Conservation (phyloP, 1,140 invertebrate species). For the Drosophila neocordata region DNA sequence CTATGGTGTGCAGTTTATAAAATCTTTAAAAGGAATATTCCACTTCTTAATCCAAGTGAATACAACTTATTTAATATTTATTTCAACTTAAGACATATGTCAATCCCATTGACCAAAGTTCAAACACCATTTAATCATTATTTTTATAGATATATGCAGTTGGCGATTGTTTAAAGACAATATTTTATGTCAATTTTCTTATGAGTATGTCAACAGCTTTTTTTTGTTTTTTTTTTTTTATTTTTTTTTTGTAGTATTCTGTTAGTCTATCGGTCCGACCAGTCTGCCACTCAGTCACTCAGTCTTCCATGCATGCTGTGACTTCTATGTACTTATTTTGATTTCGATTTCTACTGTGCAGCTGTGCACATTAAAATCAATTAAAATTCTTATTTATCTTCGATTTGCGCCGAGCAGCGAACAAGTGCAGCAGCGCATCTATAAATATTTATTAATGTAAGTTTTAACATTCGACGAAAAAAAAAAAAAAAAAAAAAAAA, state of each 20-base stretch:
- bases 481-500: conserved; percentile 29
- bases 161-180: conserved; percentile 52
- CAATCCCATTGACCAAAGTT: conserved; percentile 29
- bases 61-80: conserved; percentile 7
- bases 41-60: background rate
- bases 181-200: conserved; percentile 69
- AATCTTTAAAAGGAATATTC: conserved; percentile 12
- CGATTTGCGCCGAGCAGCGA: conserved; percentile 48
- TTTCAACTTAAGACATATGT: conserved; percentile 18
- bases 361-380: conserved; percentile 78
- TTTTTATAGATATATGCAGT: conserved; percentile 38
- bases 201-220: conserved; percentile 70
- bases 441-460: conserved; percentile 72
- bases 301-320: conserved; percentile 20
- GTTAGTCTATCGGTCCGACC: conserved; percentile 24
- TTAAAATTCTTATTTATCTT: conserved; percentile 78
- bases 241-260: no score
- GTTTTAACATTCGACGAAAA: conserved; percentile 35
- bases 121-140: conserved; percentile 45
- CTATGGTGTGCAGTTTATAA: no score
- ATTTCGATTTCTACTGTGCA: conserved; percentile 56
- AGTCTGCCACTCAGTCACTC: conserved; percentile 38
- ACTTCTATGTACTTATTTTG: conserved; percentile 7
- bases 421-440: conserved; percentile 68
- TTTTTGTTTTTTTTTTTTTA: conserved; percentile 41